Evolutionary conservation across 1,140 invertebrate genomes (phyloP).

Genomic region (Brachionus rubens): DNA sequence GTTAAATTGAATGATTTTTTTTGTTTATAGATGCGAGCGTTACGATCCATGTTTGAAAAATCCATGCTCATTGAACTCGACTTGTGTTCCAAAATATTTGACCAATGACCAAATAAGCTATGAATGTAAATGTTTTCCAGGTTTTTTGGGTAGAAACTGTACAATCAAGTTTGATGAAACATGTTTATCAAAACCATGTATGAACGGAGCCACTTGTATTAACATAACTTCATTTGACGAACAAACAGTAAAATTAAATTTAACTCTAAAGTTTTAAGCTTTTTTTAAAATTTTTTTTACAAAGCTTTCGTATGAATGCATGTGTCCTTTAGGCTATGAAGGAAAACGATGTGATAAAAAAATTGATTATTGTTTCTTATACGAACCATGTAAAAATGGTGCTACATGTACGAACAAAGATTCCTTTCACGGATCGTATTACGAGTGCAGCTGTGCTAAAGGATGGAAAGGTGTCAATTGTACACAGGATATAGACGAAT

Average conservation of each 20-base stretch:
- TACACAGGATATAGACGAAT: constrained; percentile 80
- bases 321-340: constrained; percentile 78
- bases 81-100: constrained; percentile 7
- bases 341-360: constrained; percentile 61
- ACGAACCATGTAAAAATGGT: constrained; percentile 46
- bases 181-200: constrained; percentile 58
- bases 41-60: constrained; percentile 26
- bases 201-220: constrained; percentile 52
- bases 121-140: constrained; percentile 48
- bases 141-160: constrained; percentile 37
- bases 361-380: constrained; percentile 39
- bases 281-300: neutral
- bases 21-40: constrained; percentile 43
- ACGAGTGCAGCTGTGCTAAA: constrained; percentile 30
- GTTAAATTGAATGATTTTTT: too few relatives aligned
- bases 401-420: constrained; percentile 31
- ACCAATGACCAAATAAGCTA: constrained; percentile 15
- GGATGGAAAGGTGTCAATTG: constrained; percentile 46
- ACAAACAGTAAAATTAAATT: neutral
- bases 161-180: constrained; percentile 47
- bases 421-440: neutral
- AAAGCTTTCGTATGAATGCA: constrained; percentile 68
- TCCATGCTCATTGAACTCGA: constrained; percentile 26
- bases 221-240: constrained; percentile 25
- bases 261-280: neutral